These are phyloP conservation scores for Clostera curtula DNA, from an alignment of 2,888 invertebrate species.

Conservation along the genomic window DNA sequence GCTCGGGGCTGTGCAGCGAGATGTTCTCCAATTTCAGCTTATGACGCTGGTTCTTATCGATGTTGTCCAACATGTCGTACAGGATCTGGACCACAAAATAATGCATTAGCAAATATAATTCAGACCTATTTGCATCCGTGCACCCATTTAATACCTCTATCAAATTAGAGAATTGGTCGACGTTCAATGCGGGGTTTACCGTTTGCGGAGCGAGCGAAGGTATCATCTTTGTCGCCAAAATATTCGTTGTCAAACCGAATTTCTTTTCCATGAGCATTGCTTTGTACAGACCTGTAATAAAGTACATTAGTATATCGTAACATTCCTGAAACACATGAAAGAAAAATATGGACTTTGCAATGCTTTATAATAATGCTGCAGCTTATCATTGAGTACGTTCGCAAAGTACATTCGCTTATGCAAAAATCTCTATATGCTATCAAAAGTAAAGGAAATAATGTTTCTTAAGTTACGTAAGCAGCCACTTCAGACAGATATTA, in stretches of 20 bases:
- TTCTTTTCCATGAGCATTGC: constrained; percentile 92
- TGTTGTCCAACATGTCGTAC: constrained; percentile 93
- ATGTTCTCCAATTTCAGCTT: constrained; percentile 90
- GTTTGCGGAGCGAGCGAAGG: constrained; percentile 94
- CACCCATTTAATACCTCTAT: constrained; percentile 47
- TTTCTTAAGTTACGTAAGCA: no score
- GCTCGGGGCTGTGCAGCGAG: constrained; percentile 83
- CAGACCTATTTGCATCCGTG: background rate
- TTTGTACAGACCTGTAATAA: constrained; percentile 90
- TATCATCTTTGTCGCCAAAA: constrained; percentile 96
- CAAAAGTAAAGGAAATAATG: no score
- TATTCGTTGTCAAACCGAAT: constrained; percentile 90
- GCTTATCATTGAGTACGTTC: constrained; percentile 6
- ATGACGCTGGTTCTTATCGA: constrained; percentile 90
- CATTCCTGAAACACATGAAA: background rate
- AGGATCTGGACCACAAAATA: constrained; percentile 75
- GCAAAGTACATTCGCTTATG: no score
- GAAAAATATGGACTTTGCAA: constrained; percentile 11
- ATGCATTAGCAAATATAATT: constrained; percentile 4
- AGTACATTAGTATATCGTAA: constrained; percentile 11
- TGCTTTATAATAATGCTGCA: background rate
- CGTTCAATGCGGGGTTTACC: constrained; percentile 81
- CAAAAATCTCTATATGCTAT: no score
- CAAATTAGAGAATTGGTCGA: constrained; percentile 51
- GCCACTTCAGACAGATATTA: constrained; percentile 1